A percentile compares a stretch with the other conserved stretches of the same genome.
These are phyloP conservation scores for Poeciliopsis infans DNA, from an alignment of 2,797 vertebrate species.

Conservation along the genomic window DNA sequence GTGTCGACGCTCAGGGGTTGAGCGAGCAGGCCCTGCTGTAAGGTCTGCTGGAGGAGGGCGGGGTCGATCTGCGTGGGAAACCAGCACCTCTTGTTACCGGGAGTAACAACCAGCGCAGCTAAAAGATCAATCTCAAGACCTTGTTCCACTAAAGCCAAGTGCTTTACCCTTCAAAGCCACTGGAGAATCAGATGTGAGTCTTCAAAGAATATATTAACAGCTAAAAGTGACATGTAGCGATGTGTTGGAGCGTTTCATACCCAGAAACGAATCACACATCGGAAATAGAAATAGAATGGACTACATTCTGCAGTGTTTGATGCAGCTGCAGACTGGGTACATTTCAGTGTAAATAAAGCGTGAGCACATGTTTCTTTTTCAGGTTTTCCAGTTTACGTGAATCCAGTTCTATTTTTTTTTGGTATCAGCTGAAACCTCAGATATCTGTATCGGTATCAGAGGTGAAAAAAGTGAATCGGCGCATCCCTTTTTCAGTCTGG, in stretches of 20 bases:
- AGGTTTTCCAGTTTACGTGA: not conserved
- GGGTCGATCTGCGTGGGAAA: conserved; percentile 87
- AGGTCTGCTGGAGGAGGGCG: conserved; percentile 91
- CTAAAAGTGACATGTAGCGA: not conserved
- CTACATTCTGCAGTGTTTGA: not conserved
- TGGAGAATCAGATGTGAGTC: not conserved
- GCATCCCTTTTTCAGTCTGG: not conserved
- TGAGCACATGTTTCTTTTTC: not conserved
- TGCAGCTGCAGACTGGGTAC: not conserved
- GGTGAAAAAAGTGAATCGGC: no score
- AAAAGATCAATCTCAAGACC: not conserved
- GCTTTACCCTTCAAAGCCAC: not conserved
- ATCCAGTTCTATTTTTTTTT: no score
- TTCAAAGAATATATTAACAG: not conserved
- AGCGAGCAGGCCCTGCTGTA: conserved; percentile 91
- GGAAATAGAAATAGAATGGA: not conserved
- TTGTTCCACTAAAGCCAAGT: not conserved
- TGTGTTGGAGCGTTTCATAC: no score
- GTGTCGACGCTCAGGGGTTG: conserved; percentile 88
- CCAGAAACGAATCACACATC: not conserved
- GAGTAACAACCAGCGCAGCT: not conserved
- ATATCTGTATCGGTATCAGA: no score
- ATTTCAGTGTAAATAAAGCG: not conserved
- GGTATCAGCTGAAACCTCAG: no score
- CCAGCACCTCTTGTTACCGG: conserved; percentile 4